phyloP scores from a whole-genome alignment of 2,888 invertebrate genomes.

The Diabrotica balteata region DNA sequence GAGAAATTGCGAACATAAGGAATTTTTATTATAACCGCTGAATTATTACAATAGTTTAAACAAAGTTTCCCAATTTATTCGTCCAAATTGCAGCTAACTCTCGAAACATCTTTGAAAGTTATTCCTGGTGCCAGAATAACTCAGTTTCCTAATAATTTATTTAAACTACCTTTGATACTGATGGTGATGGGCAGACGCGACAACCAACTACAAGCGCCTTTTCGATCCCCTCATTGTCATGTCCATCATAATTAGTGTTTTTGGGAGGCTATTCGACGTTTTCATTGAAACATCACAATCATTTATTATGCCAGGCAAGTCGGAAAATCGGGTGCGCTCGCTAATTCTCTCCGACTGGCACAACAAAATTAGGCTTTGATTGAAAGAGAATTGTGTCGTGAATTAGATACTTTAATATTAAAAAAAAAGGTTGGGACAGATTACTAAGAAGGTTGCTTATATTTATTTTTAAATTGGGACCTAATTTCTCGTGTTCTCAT shows the following conservation, averaged over 20 bases:
- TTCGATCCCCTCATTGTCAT: constrained; percentile 51
- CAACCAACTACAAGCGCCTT: constrained; percentile 56
- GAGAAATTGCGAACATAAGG: too few relatives aligned
- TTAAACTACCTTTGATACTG: constrained; percentile 34
- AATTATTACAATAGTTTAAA: too few relatives aligned
- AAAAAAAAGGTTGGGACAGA: too few relatives aligned
- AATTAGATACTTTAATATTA: too few relatives aligned
- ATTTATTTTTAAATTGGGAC: too few relatives aligned
- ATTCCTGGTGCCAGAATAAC: neutral
- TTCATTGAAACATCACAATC: constrained; percentile 9
- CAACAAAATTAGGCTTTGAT: neutral
- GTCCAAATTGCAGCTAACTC: neutral
- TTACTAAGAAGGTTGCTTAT: too few relatives aligned
- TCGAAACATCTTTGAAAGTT: neutral
- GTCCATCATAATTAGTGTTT: constrained; percentile 56
- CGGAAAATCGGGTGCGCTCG: neutral
- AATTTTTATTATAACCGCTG: too few relatives aligned
- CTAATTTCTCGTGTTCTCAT: too few relatives aligned
- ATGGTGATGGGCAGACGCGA: constrained; percentile 61
- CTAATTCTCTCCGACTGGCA: neutral
- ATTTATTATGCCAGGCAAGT: neutral
- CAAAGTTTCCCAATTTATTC: too few relatives aligned
- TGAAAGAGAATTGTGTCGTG: neutral
- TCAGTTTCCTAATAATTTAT: neutral
- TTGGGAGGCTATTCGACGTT: constrained; percentile 46